These are phyloP conservation scores for Adelosebastes latens DNA, from an alignment of 2,797 vertebrate species.

Conservation along the genomic window DNA sequence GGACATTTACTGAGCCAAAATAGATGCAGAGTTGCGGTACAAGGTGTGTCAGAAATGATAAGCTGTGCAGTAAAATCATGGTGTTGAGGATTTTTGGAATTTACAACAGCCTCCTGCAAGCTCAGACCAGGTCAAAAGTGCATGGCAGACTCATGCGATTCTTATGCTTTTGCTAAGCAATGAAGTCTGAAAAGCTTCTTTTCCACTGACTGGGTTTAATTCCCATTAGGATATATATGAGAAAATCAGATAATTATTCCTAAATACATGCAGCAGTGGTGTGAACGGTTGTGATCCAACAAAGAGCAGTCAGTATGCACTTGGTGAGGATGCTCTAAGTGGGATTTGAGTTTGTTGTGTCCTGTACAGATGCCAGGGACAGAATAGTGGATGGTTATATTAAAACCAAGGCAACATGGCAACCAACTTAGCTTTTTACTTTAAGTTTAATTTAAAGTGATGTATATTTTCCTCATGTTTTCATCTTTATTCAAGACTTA, in stretches of 20 bases:
- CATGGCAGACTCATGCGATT: neutral
- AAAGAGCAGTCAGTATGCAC: neutral
- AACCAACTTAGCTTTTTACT: neutral
- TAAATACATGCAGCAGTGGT: neutral
- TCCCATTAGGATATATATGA: neutral
- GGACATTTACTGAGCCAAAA: slow-evolving; percentile 7
- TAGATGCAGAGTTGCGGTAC: neutral
- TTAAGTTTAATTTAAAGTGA: neutral
- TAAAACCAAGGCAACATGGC: neutral
- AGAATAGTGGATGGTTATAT: neutral
- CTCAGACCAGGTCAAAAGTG: slow-evolving; percentile 20
- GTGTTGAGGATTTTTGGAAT: slow-evolving; percentile 13
- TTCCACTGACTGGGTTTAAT: neutral
- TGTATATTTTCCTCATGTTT: neutral
- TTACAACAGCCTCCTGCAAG: neutral
- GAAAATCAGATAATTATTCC: neutral
- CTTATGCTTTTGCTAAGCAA: neutral
- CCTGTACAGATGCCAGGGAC: neutral
- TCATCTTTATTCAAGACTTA: neutral
- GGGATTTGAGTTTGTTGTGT: neutral
- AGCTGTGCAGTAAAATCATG: neutral
- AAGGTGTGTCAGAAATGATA: slow-evolving; percentile 13
- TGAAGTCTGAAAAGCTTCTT: neutral
- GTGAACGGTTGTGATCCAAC: neutral
- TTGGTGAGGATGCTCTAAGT: neutral